These are phyloP conservation scores for Caenorhabditis sp. DNA, from an alignment of 2,888 invertebrate species.

Conservation along the genomic window DNA sequence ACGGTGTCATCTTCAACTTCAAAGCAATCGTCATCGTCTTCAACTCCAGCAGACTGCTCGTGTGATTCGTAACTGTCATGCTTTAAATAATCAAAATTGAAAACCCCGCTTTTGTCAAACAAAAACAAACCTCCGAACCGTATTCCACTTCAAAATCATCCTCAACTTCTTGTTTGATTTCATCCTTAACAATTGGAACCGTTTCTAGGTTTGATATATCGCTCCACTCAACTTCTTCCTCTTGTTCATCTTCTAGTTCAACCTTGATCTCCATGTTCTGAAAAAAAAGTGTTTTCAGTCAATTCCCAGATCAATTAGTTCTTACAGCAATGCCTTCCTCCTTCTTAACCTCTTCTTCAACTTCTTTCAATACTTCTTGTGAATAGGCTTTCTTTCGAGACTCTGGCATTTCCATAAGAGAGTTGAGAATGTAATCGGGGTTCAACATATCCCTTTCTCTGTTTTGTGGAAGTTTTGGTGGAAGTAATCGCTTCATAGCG, in stretches of 20 bases:
- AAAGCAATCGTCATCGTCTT: not conserved
- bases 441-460: not conserved
- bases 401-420: not conserved
- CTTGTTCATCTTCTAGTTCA: not conserved
- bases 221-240: slow-evolving; percentile 12
- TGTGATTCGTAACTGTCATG: not conserved
- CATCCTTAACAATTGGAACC: not conserved
- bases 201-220: not conserved
- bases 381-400: not conserved
- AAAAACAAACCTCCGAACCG: not conserved
- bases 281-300: not conserved
- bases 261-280: not conserved
- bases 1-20: not conserved
- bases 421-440: not conserved
- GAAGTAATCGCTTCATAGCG: not conserved
- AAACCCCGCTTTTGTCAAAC: not conserved
- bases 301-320: not conserved
- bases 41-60: not conserved
- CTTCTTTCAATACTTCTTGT: not conserved
- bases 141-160: too few species aligned
- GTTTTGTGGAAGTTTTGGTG: not conserved
- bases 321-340: not conserved
- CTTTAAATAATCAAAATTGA: not conserved
- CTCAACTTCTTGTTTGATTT: not conserved
- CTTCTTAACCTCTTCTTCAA: not conserved